Evolutionary conservation across 2,797 vertebrate genomes (phyloP).

Genomic region (Rhinatrema bivittatum): DNA sequence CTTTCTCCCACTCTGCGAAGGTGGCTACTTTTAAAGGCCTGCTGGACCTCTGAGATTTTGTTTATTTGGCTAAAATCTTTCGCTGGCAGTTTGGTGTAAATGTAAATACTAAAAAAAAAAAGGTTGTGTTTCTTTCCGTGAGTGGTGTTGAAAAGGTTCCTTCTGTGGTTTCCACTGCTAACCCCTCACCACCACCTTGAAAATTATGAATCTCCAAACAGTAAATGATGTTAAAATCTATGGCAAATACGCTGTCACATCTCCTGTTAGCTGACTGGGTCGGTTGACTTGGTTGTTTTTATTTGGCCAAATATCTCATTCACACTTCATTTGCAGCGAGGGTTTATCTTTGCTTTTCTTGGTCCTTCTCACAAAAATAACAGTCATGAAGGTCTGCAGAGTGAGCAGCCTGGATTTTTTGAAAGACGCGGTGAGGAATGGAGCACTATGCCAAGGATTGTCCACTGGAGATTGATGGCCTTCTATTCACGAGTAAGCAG

Average conservation of each 20-base stretch:
- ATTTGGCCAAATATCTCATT: too few relatives aligned
- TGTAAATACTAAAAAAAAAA: not conserved
- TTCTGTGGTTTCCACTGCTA: slow-evolving; percentile 6
- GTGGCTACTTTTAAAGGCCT: not conserved
- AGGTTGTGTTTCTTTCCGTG: not conserved
- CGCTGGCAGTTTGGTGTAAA: accelerated
- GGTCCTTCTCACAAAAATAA: not conserved
- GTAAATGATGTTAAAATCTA: too few relatives aligned
- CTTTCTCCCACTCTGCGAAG: not conserved
- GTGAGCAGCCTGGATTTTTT: too few relatives aligned
- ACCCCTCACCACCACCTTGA: too few relatives aligned
- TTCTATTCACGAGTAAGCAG: too few relatives aligned
- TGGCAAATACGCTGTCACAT: slow-evolving; percentile 3
- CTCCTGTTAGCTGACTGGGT: slow-evolving; percentile 4
- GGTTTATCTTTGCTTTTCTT: slow-evolving; percentile 5
- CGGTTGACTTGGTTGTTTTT: not conserved
- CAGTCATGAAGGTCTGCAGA: too few relatives aligned
- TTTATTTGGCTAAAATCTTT: slow-evolving; percentile 3
- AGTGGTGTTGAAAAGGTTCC: slow-evolving; percentile 16
- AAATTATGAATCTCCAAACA: too few relatives aligned
- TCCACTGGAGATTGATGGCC: too few relatives aligned
- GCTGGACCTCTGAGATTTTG: accelerated
- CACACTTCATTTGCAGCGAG: not conserved
- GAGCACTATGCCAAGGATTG: too few relatives aligned
- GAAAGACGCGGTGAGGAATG: too few relatives aligned